Base-by-base conservation (phyloP, 2,113 vertebrate genomes). In the Lagopus muta region DNA sequence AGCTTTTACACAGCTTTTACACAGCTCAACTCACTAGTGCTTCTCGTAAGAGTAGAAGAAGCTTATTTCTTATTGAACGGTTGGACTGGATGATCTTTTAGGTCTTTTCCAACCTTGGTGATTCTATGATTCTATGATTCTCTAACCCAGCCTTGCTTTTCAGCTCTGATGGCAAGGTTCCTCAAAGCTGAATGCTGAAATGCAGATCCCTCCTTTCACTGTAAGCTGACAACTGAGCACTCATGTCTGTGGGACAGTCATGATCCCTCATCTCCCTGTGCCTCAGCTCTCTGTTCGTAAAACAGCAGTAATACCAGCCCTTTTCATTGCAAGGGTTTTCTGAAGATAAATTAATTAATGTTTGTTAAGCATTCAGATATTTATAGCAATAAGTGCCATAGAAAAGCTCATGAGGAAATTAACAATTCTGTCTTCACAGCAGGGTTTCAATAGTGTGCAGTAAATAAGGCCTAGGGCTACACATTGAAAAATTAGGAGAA, bases 341-440 rank as follows among this genome's bases (percentile, higher is more conserved):
- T 87, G 94, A 89, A 94, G 92, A 92, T 92, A 91, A 96, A 96
- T 96, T 96, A 96, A 94, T 96, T 95, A 96, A 92, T 94, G 95
- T 96, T 95, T 94, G 95, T 93, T 95, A 96, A 93, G 95, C 92
- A 88, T 91, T 95, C 82, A 67, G 91, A 95, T 96, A 96, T 96
- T 96, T 96, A 96, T 96, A 96, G 95, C 82, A 94, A 76, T 95
- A 95, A 96, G 84, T 93, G 94, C 93, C 91, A 93, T 92, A 94
- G 94, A 93, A 96, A 96, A 96, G 92, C 96, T 96, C 95, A 94
- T 82, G 95, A 93, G 96, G 96, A 96, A 96, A 96, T 95, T 95
- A 95, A 96, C 92, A 96, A 96, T 96, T 96, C 95, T 96, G 96
- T 96, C 95, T 96, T 94, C 94, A 94, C 95, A 96, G 95, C 95